Percentiles rank a stretch among this genome's conserved stretches.
phyloP scores from a whole-genome alignment of 2,113 vertebrate genomes.

The Muntiacus muntjak region DNA sequence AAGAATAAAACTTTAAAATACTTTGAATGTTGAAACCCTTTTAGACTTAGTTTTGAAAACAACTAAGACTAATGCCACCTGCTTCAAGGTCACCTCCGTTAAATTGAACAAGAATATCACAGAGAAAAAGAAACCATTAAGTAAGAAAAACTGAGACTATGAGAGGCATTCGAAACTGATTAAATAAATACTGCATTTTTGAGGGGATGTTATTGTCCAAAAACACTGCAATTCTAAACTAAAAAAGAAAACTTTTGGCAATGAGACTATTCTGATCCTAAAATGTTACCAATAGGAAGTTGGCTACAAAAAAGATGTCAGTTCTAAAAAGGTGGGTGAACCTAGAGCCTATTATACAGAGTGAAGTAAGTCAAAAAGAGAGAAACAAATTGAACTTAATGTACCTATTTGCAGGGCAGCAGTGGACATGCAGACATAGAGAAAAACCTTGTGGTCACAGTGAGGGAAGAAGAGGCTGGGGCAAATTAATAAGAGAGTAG shows the following conservation, averaged over 20 bases:
- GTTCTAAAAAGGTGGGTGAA: not conserved
- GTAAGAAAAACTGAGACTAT: not conserved
- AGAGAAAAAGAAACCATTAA: not conserved
- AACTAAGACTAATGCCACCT: not conserved
- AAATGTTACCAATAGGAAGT: not conserved
- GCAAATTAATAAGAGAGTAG: not conserved
- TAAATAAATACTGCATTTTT: not conserved
- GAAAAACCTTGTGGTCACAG: not conserved
- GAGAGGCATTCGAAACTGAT: not conserved
- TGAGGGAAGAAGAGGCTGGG: not conserved
- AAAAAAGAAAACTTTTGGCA: not conserved
- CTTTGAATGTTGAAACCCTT: not conserved
- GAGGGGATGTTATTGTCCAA: not conserved
- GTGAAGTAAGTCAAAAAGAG: not conserved
- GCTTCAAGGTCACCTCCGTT: not conserved
- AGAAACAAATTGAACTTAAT: not conserved
- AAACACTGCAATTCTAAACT: not conserved
- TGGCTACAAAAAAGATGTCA: not conserved
- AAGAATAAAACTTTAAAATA: not conserved
- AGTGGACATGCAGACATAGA: not conserved
- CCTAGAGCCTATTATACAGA: not conserved
- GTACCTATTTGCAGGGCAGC: not conserved
- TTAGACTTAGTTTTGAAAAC: not conserved
- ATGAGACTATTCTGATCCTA: not conserved
- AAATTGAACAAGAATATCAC: not conserved